Evolutionary conservation across 2,888 invertebrate genomes (phyloP), one percentile per base, ranked within the genome.

Genomic region (Beris morrisii): DNA sequence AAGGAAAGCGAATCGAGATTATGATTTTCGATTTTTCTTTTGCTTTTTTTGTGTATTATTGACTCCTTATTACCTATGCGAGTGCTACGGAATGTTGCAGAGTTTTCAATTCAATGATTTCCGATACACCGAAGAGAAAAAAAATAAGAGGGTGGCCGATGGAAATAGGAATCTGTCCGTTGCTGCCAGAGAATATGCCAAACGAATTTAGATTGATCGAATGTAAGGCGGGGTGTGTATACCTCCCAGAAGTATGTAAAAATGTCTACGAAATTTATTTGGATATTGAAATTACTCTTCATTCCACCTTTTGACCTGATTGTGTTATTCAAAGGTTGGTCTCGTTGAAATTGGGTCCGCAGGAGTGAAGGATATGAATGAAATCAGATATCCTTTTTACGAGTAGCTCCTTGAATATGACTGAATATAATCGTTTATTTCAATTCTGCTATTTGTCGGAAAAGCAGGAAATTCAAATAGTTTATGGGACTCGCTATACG

Each of bases 51-150:
- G 54, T 54, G 63, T 64, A 53, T 54, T 64, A 68, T 68, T 68
- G 68, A 68, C 68, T 68, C 50, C 59, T 65, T 68, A 65, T 64
- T 64, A 64, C 43, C 52, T 44, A 45, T 68, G 68, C 56, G 68
- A 68, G 59, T 65, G 63, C 52, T 46, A 53, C 56, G 68, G 56
- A 65, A 65, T 68, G 59, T 56, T 68, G 65, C 44, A 67, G 61
- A 65, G 55, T 54, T 65, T 68, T 59, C 68, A 65, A 68, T 68
- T 65, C 59, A 63, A 55, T 46, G 65, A 65, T 65, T 61, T 64
- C 44, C 32, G 57, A 55, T 64, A 44, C 22, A 38, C n/a, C 59
- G 31, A 31, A 31, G 13, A 38, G 28, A 31, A 46, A 44, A 30
- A 54, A 22, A 22, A 22, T 22, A 22, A 11, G 44, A 56, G 46